These are phyloP conservation scores for Intellagama lesueurii DNA, from an alignment of 2,797 vertebrate genomes.

Conservation along the genomic window DNA sequence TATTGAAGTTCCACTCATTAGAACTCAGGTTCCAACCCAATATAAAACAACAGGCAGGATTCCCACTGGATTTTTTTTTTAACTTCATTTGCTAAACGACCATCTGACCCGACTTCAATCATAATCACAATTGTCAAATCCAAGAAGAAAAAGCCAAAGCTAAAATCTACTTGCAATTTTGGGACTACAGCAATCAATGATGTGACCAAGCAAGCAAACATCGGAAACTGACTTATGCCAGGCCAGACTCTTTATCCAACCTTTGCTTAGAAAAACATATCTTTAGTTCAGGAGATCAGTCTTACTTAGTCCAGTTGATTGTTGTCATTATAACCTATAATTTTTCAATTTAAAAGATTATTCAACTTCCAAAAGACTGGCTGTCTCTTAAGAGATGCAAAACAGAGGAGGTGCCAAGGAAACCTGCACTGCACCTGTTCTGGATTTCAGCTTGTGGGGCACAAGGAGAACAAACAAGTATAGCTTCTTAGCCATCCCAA, in stretches of 20 bases:
- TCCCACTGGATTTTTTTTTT: too few relatives aligned
- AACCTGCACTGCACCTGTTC: constrained; percentile 23
- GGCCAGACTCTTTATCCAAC: neutral
- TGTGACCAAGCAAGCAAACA: neutral
- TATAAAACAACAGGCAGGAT: neutral
- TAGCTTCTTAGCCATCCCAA: constrained; percentile 33
- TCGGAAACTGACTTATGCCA: neutral
- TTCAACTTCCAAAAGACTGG: neutral
- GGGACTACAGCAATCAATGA: too few relatives aligned
- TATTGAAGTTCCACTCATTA: neutral
- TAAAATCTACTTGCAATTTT: too few relatives aligned
- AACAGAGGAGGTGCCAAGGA: neutral
- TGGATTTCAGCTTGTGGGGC: constrained; percentile 16
- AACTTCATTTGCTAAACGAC: too few relatives aligned
- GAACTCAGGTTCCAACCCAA: neutral
- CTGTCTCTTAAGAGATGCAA: neutral
- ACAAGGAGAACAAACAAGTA: constrained; percentile 6
- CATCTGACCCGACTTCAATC: too few relatives aligned
- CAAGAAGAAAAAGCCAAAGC: too few relatives aligned
- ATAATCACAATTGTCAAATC: too few relatives aligned
- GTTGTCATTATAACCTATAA: neutral
- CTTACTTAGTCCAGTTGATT: neutral
- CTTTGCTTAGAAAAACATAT: neutral
- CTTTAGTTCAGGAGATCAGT: neutral
- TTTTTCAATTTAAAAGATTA: neutral